A percentile compares a stretch with the other conserved stretches of the same genome.
phyloP scores from a whole-genome alignment of 2,113 vertebrate genomes.

The Paracanthobrama guichenoti region DNA sequence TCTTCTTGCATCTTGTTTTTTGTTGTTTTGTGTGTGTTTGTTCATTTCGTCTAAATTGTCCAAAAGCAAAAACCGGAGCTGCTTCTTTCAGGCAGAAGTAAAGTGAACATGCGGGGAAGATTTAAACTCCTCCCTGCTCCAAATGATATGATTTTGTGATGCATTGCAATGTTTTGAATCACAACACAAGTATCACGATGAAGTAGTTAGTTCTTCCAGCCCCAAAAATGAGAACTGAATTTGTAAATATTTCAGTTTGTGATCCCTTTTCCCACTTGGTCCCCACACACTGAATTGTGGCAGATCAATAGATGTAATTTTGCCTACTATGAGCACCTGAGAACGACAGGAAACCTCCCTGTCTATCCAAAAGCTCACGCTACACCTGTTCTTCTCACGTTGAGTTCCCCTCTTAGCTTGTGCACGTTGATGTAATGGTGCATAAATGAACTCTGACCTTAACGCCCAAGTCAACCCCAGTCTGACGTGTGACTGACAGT shows the following conservation, averaged over 20 bases:
- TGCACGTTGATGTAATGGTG: slow-evolving; percentile 19
- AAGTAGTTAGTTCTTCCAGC: neutral
- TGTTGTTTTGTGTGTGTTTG: neutral
- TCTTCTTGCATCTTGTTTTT: neutral
- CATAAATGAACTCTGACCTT: slow-evolving; percentile 8
- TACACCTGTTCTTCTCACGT: neutral
- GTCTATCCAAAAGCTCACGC: neutral
- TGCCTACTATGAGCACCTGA: slow-evolving; percentile 1
- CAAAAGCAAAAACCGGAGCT: neutral
- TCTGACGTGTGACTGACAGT: slow-evolving; percentile 4
- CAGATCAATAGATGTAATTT: neutral
- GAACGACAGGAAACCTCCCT: neutral
- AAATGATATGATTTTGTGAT: neutral
- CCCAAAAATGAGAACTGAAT: neutral
- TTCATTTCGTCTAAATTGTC: neutral
- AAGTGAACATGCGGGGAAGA: neutral
- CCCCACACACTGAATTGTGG: neutral
- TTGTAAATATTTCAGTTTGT: slow-evolving; percentile 16
- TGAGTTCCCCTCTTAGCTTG: neutral
- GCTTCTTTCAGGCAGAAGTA: neutral
- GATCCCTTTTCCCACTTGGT: neutral
- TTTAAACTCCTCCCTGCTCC: neutral
- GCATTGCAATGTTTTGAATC: neutral
- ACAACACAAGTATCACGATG: neutral
- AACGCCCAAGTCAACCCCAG: neutral